Conservation (phyloP, 2,797 vertebrate genomes). For the Typhlichthys eigenmanni region DNA sequence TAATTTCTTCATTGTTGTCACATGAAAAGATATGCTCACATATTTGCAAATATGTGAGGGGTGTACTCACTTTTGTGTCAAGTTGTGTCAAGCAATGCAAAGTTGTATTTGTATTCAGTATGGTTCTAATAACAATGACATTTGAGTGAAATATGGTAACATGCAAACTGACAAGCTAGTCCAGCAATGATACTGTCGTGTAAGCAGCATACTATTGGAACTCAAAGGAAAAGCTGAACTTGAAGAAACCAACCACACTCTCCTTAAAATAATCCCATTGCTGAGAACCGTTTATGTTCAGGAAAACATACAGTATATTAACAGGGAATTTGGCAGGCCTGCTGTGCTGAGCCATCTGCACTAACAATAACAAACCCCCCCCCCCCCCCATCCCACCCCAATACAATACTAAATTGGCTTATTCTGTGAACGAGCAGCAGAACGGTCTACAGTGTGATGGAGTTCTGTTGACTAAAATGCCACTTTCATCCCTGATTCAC, state of each 20-base stretch:
- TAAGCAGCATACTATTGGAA: background rate
- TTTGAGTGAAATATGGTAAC: no score
- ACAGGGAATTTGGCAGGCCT: conserved; percentile 2
- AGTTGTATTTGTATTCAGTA: no score
- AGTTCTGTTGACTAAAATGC: background rate
- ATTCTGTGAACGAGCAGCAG: conserved; percentile 10
- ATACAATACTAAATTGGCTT: conserved; percentile 31
- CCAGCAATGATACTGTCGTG: no score
- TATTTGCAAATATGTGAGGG: no score
- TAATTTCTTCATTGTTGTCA: no score
- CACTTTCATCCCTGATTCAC: background rate
- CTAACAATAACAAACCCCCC: conserved; percentile 14
- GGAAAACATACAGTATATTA: conserved; percentile 46
- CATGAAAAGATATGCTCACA: no score
- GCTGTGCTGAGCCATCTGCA: conserved; percentile 38
- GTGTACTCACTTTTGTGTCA: no score
- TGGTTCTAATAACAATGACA: no score
- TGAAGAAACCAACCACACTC: conserved; percentile 22
- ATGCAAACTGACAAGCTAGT: no score
- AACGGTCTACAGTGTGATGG: background rate
- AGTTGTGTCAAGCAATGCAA: no score
- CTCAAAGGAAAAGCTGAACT: conserved; percentile 12
- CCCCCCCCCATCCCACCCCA: conserved; percentile 1
- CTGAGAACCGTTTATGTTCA: conserved; percentile 44
- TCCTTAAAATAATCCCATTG: conserved; percentile 49